A percentile compares a stretch with the other conserved stretches of the same genome.
Evolutionary conservation across 2,113 vertebrate species (phyloP).

Genomic region (Salvelinus alpinus): DNA sequence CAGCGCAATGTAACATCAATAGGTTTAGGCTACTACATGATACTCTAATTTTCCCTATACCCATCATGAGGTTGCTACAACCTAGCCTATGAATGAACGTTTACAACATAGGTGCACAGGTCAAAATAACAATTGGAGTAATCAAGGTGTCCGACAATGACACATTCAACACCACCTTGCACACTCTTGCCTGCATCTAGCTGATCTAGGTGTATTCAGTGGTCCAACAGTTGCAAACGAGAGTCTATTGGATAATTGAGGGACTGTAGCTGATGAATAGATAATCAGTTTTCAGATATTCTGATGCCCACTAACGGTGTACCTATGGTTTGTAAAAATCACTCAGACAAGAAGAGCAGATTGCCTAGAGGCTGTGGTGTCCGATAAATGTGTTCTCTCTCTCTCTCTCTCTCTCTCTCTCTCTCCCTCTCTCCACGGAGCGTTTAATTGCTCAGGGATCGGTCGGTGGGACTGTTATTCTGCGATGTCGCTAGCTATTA

Average conservation of each 20-base stretch:
- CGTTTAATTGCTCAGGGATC: conserved; percentile 12
- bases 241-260: background rate
- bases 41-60: too few relatives aligned
- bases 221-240: too few relatives aligned
- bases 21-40: too few relatives aligned
- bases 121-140: too few relatives aligned
- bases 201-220: too few relatives aligned
- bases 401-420: conserved; percentile 9
- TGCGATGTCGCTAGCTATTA: conserved; percentile 24
- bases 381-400: background rate
- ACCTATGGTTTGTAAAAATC: background rate
- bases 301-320: background rate
- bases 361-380: background rate
- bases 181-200: too few relatives aligned
- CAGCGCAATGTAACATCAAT: too few relatives aligned
- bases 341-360: background rate
- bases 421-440: background rate
- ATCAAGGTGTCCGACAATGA: too few relatives aligned
- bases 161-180: too few relatives aligned
- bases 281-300: background rate
- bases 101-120: too few relatives aligned
- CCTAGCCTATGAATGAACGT: too few relatives aligned
- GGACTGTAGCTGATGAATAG: background rate
- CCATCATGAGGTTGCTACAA: too few relatives aligned
- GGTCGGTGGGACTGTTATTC: background rate